Percentiles rank a stretch among this genome's conserved stretches.
These are phyloP conservation scores for Ichneumoninae sp. DNA, from an alignment of 2,888 invertebrate genomes.

Conservation along the genomic window DNA sequence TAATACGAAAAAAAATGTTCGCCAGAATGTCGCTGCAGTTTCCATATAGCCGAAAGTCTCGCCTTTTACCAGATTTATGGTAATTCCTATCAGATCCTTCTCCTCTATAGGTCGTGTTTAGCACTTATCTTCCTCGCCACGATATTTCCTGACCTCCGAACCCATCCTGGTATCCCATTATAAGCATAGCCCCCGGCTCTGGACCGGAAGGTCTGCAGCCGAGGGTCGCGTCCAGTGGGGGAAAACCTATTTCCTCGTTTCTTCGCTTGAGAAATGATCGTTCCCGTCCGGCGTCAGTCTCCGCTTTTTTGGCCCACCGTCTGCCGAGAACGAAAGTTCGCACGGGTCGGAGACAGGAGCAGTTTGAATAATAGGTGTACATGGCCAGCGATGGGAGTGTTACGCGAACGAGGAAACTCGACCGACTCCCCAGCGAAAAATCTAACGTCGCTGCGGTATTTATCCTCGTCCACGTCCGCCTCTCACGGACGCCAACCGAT, in stretches of 20 bases:
- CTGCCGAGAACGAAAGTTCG: constrained; percentile 29
- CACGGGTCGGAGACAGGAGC: neutral
- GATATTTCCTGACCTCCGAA: constrained; percentile 14
- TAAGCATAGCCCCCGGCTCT: constrained; percentile 11
- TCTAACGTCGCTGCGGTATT: constrained; percentile 29
- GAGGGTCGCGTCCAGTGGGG: constrained; percentile 20
- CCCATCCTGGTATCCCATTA: constrained; percentile 44
- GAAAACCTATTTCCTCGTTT: constrained; percentile 59
- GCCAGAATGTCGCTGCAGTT: no score
- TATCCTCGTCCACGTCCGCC: constrained; percentile 20
- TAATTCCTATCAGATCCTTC: no score
- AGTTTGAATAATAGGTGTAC: constrained; percentile 23
- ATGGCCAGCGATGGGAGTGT: constrained; percentile 9
- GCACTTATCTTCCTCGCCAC: neutral
- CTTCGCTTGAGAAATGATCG: constrained; percentile 63
- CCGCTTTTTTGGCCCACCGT: constrained; percentile 27
- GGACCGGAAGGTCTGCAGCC: constrained; percentile 13
- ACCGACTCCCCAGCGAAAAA: constrained; percentile 2
- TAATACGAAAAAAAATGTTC: no score
- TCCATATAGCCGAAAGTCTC: no score
- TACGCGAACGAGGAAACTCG: constrained; percentile 37
- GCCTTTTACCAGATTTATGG: no score
- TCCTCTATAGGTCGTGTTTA: neutral
- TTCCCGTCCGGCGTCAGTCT: constrained; percentile 41
- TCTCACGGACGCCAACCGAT: neutral